phyloP scores from a whole-genome alignment of 2,888 invertebrate genomes.

The Lasius platythorax region DNA sequence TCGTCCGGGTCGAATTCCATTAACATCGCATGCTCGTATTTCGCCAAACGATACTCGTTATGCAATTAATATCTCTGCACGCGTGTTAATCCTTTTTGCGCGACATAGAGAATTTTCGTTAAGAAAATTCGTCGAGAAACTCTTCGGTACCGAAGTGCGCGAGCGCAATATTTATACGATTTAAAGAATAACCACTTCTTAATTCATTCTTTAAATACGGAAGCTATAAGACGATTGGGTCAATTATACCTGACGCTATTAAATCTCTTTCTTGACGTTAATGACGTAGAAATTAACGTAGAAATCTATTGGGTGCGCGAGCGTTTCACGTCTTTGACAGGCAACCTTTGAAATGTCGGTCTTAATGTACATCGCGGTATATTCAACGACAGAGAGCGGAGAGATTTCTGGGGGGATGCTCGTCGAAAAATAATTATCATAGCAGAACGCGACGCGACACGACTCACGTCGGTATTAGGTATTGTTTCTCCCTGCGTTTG shows the following conservation, averaged over 20 bases:
- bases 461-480: conserved; percentile 65
- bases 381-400: neutral
- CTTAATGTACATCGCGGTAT: neutral
- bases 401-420: neutral
- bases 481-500: conserved; percentile 79
- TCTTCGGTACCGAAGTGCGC: neutral
- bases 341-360: neutral
- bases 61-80: conserved; percentile 49
- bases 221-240: neutral
- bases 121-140: neutral
- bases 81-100: conserved; percentile 26
- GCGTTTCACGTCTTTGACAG: neutral
- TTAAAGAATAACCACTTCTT: neutral
- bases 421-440: conserved; percentile 75
- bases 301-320: neutral
- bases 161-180: neutral
- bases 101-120: neutral
- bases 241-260: neutral
- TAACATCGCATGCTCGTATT: conserved; percentile 65
- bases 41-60: conserved; percentile 43
- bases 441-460: conserved; percentile 60
- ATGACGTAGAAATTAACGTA: neutral
- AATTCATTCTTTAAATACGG: neutral
- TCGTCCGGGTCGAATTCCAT: conserved; percentile 74
- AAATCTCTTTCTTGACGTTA: neutral